Percentiles rank a stretch among this genome's conserved stretches.
Evolutionary conservation across 2,113 vertebrate species (phyloP).

Genomic region (Cololabis saira): DNA sequence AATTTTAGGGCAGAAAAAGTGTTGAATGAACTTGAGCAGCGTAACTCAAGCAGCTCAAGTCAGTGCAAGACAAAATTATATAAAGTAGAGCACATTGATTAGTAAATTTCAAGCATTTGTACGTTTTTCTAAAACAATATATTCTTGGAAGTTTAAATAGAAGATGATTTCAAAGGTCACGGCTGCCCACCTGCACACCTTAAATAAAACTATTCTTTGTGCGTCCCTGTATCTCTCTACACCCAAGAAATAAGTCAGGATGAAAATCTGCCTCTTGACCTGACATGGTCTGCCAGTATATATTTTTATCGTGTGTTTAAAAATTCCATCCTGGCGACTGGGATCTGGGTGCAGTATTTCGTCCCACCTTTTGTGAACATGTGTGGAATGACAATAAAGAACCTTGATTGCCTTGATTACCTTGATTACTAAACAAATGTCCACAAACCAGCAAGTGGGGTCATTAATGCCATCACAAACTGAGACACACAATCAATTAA

Average conservation of each 20-base stretch:
- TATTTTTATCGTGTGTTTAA: too few species aligned
- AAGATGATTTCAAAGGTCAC: neutral
- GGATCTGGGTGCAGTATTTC: too few species aligned
- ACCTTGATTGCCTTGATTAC: too few species aligned
- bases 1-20: constrained; percentile 21
- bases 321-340: too few species aligned
- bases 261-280: constrained; percentile 31
- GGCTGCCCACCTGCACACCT: constrained; percentile 7
- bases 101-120: constrained; percentile 1
- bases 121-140: neutral
- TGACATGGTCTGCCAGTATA: constrained; percentile 52
- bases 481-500: too few species aligned
- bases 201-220: constrained; percentile 16
- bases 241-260: constrained; percentile 41
- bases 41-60: neutral
- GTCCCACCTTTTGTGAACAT: too few species aligned
- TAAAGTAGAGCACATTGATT: neutral
- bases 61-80: neutral
- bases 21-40: constrained; percentile 21
- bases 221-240: constrained; percentile 11
- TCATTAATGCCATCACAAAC: too few species aligned
- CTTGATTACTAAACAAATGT: too few species aligned
- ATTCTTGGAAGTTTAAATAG: neutral
- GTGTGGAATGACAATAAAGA: too few species aligned
- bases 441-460: too few species aligned